Evolutionary conservation across 2,797 vertebrate species (phyloP).

Genomic region (Danionella dracula): DNA sequence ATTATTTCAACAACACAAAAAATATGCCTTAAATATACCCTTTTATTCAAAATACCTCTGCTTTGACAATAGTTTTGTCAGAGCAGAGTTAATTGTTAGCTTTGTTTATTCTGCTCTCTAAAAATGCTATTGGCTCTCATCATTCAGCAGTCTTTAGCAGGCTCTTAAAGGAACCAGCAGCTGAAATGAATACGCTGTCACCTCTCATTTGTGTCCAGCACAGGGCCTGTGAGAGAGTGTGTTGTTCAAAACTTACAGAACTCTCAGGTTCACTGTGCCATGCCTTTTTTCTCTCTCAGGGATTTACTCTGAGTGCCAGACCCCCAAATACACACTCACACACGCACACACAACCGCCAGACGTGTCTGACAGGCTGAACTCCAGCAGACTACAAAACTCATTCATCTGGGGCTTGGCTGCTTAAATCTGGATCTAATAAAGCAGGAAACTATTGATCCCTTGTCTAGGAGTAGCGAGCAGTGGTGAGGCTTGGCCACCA

Average conservation of each 20-base stretch:
- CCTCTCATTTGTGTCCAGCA: slow-evolving; percentile 71
- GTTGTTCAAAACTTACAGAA: slow-evolving; percentile 67
- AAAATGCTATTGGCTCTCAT: too few species aligned
- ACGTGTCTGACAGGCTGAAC: slow-evolving; percentile 79
- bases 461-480: slow-evolving; percentile 43
- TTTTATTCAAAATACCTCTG: too few species aligned
- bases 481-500: slow-evolving; percentile 53
- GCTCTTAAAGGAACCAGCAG: slow-evolving; percentile 64
- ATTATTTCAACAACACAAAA: too few species aligned
- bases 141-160: slow-evolving; percentile 70
- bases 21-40: too few species aligned
- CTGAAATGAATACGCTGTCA: slow-evolving; percentile 79
- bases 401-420: slow-evolving; percentile 79
- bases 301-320: slow-evolving; percentile 70
- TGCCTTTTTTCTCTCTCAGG: slow-evolving; percentile 68
- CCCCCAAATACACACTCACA: too few species aligned
- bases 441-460: slow-evolving; percentile 68
- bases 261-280: slow-evolving; percentile 72
- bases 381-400: slow-evolving; percentile 80
- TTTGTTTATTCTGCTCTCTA: too few species aligned
- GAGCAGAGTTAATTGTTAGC: too few species aligned
- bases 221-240: slow-evolving; percentile 68
- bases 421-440: slow-evolving; percentile 84
- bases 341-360: slow-evolving; percentile 67
- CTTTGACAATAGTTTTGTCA: too few species aligned